These are phyloP conservation scores for Lutraria rhynchaena DNA, from an alignment of 1,140 invertebrate species.

Conservation along the genomic window DNA sequence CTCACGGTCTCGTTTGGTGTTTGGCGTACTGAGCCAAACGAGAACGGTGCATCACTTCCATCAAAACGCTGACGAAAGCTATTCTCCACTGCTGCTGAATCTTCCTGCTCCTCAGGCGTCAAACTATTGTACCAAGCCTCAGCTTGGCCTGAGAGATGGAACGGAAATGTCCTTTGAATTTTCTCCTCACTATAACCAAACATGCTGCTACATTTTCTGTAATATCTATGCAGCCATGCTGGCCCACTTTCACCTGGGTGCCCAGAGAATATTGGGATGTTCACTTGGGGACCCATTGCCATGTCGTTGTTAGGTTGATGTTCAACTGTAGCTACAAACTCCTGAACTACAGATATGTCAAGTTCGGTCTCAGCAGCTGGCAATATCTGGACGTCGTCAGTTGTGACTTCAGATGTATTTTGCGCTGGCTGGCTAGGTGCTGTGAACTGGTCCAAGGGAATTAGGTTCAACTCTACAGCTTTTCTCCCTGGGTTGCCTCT, in stretches of 20 bases:
- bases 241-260: neutral
- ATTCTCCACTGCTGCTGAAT: neutral
- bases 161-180: too few relatives aligned
- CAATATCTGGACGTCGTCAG: neutral
- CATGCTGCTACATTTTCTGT: neutral
- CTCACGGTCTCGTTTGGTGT: neutral
- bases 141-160: neutral
- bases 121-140: neutral
- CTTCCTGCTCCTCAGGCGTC: neutral
- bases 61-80: conserved; percentile 1
- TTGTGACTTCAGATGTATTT: neutral
- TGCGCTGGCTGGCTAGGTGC: neutral
- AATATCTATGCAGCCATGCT: neutral
- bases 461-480: neutral
- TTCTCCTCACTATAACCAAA: neutral
- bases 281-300: neutral
- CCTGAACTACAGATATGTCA: neutral
- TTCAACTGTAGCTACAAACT: neutral
- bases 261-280: neutral
- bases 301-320: neutral
- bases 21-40: neutral
- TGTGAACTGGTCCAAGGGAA: neutral
- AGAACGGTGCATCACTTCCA: conserved; percentile 12
- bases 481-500: neutral
- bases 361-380: neutral